These are phyloP conservation scores for Drosophila quadrilineata DNA, from an alignment of 1,140 invertebrate species.

Conservation along the genomic window DNA sequence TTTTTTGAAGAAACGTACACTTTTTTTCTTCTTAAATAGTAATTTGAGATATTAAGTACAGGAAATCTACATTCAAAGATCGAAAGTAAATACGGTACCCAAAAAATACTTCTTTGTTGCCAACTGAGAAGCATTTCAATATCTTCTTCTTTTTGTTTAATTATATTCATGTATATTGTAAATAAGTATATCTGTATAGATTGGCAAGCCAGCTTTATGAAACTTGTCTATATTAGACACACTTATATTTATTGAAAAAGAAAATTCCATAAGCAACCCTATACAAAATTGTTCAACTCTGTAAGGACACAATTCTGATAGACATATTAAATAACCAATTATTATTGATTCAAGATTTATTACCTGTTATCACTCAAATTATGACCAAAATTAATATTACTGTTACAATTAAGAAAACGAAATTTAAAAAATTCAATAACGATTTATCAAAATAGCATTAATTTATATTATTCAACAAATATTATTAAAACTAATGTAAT, in stretches of 20 bases:
- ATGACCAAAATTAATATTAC: too few relatives aligned
- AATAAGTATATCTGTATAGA: too few relatives aligned
- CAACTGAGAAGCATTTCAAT: constrained; percentile 35
- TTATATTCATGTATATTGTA: constrained; percentile 48
- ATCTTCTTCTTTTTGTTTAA: constrained; percentile 42
- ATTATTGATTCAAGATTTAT: too few relatives aligned
- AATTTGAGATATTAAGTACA: constrained; percentile 60
- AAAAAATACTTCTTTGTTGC: constrained; percentile 53
- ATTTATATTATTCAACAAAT: constrained; percentile 13
- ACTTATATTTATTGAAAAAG: constrained; percentile 51
- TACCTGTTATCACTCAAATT: too few relatives aligned
- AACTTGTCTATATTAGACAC: constrained; percentile 78
- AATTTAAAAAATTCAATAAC: constrained; percentile 26
- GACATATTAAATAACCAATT: too few relatives aligned
- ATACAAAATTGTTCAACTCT: constrained; percentile 40
- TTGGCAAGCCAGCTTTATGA: constrained; percentile 66
- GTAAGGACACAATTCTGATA: constrained; percentile 15
- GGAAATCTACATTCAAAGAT: constrained; percentile 55
- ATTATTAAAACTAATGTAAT: constrained; percentile 46
- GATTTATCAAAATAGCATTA: constrained; percentile 12
- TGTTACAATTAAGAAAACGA: constrained; percentile 24
- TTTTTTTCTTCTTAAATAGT: constrained; percentile 21
- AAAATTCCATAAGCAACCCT: constrained; percentile 8
- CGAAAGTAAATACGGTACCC: constrained; percentile 15
- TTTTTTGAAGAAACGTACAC: constrained; percentile 10